Conservation (phyloP, 2,888 invertebrate species). For the Imbricaverruca yamaguchii region DNA sequence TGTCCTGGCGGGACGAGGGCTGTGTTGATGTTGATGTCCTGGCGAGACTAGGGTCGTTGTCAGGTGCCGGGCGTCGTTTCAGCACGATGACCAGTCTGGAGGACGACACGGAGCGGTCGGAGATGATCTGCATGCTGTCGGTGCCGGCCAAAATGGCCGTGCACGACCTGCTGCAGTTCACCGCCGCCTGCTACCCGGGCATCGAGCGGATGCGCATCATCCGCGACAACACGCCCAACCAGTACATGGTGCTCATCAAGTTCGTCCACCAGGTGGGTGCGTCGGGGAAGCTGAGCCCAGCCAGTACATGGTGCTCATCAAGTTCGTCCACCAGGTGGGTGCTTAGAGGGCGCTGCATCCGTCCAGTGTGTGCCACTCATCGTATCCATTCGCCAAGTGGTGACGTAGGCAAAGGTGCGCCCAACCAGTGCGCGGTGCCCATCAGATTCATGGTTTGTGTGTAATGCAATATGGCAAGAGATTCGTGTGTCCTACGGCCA, state of each 20-base stretch:
- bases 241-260: conserved; percentile 94
- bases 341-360: too few relatives aligned
- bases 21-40: too few relatives aligned
- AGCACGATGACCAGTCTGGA: conserved; percentile 67
- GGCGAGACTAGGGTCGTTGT: too few relatives aligned
- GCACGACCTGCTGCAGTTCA: conserved; percentile 86
- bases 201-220: conserved; percentile 87
- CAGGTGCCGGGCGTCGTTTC: conserved; percentile 35
- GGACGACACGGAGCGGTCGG: conserved; percentile 59
- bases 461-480: too few relatives aligned
- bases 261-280: conserved; percentile 50
- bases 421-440: too few relatives aligned
- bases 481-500: too few relatives aligned
- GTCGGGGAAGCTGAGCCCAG: conserved; percentile 45
- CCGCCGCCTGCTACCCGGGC: conserved; percentile 83
- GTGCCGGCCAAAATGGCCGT: conserved; percentile 87
- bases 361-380: too few relatives aligned
- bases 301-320: conserved; percentile 94
- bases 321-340: conserved; percentile 54
- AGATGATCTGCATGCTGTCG: conserved; percentile 77
- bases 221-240: conserved; percentile 77
- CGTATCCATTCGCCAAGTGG: too few relatives aligned
- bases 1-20: too few relatives aligned
- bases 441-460: too few relatives aligned
- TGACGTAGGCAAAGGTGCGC: too few relatives aligned